phyloP scores from a whole-genome alignment of 2,113 vertebrate species.

The Tetrax tetrax region DNA sequence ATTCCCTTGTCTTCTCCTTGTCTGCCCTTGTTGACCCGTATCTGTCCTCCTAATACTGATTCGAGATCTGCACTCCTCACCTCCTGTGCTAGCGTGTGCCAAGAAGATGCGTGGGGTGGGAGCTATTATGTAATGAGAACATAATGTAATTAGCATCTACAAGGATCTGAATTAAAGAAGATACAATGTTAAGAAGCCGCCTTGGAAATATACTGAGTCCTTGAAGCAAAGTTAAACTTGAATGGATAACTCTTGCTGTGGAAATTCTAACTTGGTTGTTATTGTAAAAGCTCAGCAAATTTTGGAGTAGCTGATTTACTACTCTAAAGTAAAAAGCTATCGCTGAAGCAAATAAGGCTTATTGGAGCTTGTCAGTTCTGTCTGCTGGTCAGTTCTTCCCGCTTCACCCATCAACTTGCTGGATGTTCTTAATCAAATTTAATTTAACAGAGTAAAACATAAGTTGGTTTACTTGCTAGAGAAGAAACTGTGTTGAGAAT shows the following conservation, averaged over 20 bases:
- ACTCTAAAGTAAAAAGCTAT: not conserved
- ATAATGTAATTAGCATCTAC: constrained; percentile 24
- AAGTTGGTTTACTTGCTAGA: not conserved
- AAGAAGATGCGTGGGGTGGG: constrained; percentile 7
- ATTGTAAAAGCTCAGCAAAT: not conserved
- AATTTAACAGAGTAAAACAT: not conserved
- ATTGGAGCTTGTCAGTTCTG: not conserved
- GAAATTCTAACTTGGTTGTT: not conserved
- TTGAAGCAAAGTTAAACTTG: constrained; percentile 17
- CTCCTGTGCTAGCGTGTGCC: constrained; percentile 9
- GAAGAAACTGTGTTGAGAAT: not conserved
- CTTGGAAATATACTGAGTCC: not conserved
- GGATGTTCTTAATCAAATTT: not conserved
- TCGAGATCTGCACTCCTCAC: not conserved
- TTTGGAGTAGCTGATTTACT: not conserved
- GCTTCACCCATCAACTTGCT: not conserved
- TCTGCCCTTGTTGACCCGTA: not conserved
- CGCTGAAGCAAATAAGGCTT: not conserved
- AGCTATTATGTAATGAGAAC: constrained; percentile 43
- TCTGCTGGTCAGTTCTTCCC: not conserved
- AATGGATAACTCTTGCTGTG: not conserved
- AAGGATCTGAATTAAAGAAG: constrained; percentile 3
- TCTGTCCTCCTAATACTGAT: not conserved
- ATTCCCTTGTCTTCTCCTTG: constrained; percentile 1
- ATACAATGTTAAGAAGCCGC: not conserved